Percentiles rank a stretch among this genome's conserved stretches.
Evolutionary conservation across 2,113 vertebrate species (phyloP).

Genomic region (Chionodraco myersi): DNA sequence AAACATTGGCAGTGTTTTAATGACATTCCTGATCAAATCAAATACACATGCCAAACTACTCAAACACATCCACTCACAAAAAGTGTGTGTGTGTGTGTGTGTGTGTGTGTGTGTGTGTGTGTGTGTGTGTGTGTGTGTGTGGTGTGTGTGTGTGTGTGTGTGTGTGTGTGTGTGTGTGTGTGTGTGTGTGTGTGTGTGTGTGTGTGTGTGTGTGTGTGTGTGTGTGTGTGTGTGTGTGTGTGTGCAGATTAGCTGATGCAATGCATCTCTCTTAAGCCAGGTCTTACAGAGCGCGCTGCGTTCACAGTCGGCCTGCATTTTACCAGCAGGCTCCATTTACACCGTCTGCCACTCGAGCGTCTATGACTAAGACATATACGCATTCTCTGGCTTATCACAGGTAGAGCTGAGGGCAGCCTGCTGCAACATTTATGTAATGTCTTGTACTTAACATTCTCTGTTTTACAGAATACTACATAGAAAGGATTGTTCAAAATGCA

Average conservation of each 20-base stretch:
- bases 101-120: not conserved
- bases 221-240: slow-evolving; percentile 22
- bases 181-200: not conserved
- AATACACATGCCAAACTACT: slow-evolving; percentile 2
- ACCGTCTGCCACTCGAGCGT: slow-evolving; percentile 70
- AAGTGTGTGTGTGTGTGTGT: slow-evolving; percentile 12
- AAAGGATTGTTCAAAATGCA: not conserved
- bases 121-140: no score
- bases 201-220: slow-evolving; percentile 20
- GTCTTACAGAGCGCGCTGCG: slow-evolving; percentile 67
- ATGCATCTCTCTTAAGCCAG: slow-evolving; percentile 61
- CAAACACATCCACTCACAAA: slow-evolving; percentile 11
- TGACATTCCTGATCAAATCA: slow-evolving; percentile 30
- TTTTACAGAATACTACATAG: not conserved
- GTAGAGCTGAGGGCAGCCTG: not conserved
- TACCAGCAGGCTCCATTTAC: slow-evolving; percentile 74
- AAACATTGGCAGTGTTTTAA: slow-evolving; percentile 17
- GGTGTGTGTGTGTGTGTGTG: no score
- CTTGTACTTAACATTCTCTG: not conserved
- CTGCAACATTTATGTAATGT: slow-evolving; percentile 10
- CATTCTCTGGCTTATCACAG: slow-evolving; percentile 23
- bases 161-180: slow-evolving; percentile 9
- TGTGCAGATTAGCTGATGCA: slow-evolving; percentile 28
- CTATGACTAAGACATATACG: slow-evolving; percentile 38
- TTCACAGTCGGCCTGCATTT: slow-evolving; percentile 70